Base-by-base conservation (phyloP, 2,113 vertebrate species). In the Phyllopteryx taeniolatus region DNA sequence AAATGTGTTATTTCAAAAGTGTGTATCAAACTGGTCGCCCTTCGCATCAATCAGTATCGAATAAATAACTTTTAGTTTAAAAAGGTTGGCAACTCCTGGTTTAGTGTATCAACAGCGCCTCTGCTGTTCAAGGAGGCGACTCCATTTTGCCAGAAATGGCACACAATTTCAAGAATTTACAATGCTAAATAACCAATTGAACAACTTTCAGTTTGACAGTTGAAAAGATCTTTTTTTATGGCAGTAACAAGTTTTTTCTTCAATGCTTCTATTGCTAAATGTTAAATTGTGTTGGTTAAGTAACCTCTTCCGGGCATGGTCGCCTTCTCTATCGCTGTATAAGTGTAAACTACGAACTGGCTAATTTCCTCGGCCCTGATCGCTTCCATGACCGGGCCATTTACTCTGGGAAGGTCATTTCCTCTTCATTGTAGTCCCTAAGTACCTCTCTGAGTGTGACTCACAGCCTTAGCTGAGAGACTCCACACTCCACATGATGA, bases 341-440 rank as follows among this genome's bases (percentile, higher is more conserved):
- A 83, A 89, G 79, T 89, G 83, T 84, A 86, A 91, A 91, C 77
- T 81, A 86, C 85, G 81, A 84, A 83, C 74, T 76, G 74, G 69
- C 77, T 91, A 91, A 93, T 91, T 90, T 85, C 79, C 80, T 86
- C 79, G 82, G 86, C 87, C 80, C 81, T 79, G 79, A 85, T 84
- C 22, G 74, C 81, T 79, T 81, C 59, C 59, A 66, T 87, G 88
- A 83, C 80, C 79, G 72, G 78, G 76, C 64, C 75, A 71, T 85
- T 88, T 73, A 69, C 83, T 78, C 82, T 84, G 74, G 68, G 88
- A 87, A 88, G 88, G 85, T 79, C 78, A 79, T 85, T 87, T 89
- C 83, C 88, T 80, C 60, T 20, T 22, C 13, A 12, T 76, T 22
- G 63, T 20, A 63, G 61, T 72, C 80, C 80, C 79, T 51, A 68